These are phyloP conservation scores for Recurvirostra avosetta DNA, from an alignment of 2,113 vertebrate genomes.

Conservation along the genomic window DNA sequence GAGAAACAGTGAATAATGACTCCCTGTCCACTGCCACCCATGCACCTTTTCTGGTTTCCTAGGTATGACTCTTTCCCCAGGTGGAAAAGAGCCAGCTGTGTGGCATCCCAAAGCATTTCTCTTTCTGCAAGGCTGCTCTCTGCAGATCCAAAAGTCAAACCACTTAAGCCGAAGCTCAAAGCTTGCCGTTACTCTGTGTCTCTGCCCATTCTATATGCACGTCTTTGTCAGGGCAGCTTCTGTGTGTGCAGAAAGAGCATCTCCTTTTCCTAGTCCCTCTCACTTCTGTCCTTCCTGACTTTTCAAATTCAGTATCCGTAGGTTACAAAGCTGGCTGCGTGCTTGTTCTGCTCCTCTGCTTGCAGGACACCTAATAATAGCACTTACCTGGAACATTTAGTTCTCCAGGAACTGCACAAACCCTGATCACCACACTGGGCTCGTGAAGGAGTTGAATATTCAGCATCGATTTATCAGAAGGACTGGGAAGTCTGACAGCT, in stretches of 20 bases:
- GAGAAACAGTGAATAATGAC: not conserved
- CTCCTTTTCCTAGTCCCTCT: not conserved
- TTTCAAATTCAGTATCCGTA: not conserved
- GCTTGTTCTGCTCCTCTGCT: constrained; percentile 36
- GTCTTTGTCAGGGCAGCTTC: not conserved
- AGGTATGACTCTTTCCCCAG: not conserved
- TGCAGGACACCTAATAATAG: constrained; percentile 56
- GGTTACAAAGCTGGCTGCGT: constrained; percentile 39
- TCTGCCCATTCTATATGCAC: not conserved
- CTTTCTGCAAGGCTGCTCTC: not conserved
- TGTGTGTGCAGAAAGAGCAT: not conserved
- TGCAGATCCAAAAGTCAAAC: not conserved
- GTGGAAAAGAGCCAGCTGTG: not conserved
- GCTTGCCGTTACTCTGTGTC: not conserved
- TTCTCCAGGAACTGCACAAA: constrained; percentile 30
- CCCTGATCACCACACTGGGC: not conserved
- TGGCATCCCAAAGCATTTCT: not conserved
- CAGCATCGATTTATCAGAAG: rapidly evolving
- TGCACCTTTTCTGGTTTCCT: not conserved
- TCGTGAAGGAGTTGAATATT: constrained; percentile 10
- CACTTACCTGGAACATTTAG: constrained; percentile 58
- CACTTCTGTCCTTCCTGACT: not conserved
- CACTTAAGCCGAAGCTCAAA: not conserved
- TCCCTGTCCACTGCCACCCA: not conserved
- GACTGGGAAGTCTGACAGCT: constrained; percentile 24